Conservation (phyloP, 2,797 vertebrate genomes). For the Dicrostonyx torquatus region DNA sequence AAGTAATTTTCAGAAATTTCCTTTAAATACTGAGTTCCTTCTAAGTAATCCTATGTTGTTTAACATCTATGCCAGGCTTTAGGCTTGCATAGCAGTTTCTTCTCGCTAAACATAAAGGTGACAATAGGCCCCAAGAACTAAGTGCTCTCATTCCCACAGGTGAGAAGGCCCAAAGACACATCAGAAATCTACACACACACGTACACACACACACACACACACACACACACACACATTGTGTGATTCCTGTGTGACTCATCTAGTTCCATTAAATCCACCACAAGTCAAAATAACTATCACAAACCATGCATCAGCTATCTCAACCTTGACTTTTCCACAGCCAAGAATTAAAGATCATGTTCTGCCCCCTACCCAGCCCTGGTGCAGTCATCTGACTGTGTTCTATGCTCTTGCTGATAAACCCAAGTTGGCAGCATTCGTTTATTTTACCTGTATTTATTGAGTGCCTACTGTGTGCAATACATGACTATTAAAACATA, state of each 20-base stretch:
- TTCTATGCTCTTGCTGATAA: neutral
- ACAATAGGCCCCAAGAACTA: neutral
- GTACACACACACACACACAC: neutral
- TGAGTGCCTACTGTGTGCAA: conserved; percentile 41
- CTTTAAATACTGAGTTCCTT: neutral
- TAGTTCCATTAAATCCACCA: neutral
- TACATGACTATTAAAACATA: neutral
- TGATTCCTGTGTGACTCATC: neutral
- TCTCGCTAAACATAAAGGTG: neutral
- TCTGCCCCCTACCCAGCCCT: neutral
- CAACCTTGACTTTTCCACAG: neutral
- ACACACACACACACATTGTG: neutral
- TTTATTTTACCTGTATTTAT: conserved; percentile 8
- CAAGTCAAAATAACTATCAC: neutral
- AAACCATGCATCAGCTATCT: neutral
- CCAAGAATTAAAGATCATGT: neutral
- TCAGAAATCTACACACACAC: neutral
- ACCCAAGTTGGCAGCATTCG: neutral
- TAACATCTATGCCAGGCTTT: neutral
- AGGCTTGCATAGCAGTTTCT: neutral
- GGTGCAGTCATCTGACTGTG: neutral
- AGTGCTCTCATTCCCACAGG: neutral
- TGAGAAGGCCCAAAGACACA: neutral
- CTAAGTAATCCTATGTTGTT: neutral
- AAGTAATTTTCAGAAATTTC: neutral